Percentiles rank a stretch among this genome's conserved stretches.
Conservation (phyloP, 92 coral and sea anemone species). For the Meandrina meandrites region DNA sequence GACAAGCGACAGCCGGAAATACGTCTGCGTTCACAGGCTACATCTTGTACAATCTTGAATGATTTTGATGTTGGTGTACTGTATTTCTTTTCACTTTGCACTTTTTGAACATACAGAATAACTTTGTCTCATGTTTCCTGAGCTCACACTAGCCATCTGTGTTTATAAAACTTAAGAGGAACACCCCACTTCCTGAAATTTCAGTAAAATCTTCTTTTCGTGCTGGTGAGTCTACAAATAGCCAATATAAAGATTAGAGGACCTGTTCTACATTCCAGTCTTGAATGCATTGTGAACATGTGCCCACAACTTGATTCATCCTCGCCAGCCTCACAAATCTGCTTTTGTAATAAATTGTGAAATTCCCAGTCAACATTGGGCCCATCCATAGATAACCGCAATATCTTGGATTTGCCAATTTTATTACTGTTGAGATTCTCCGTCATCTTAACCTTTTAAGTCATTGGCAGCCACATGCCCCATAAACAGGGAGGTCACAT, state of each 20-base stretch:
- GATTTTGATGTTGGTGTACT: constrained; percentile 42
- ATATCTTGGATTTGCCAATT: constrained; percentile 32
- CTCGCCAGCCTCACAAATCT: no score
- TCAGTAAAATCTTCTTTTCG: no score
- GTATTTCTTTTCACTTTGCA: constrained; percentile 46
- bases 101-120: constrained; percentile 44
- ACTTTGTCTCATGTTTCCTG: constrained; percentile 48
- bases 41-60: constrained; percentile 40
- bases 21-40: no score
- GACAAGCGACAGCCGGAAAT: no score
- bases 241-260: no score
- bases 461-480: constrained; percentile 53
- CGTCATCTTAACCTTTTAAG: constrained; percentile 30
- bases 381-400: constrained; percentile 41
- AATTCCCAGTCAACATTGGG: constrained; percentile 39
- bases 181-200: constrained; percentile 13
- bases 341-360: no score
- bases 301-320: no score
- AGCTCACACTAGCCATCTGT: constrained; percentile 49
- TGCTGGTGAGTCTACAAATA: no score
- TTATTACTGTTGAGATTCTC: constrained; percentile 34
- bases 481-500: constrained; percentile 40
- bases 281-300: no score
- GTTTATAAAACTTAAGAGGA: constrained; percentile 56
- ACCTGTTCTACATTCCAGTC: no score